Percentiles rank a stretch among this genome's conserved stretches.
Conservation (phyloP, 2,113 vertebrate species). For the Trinectes maculatus region DNA sequence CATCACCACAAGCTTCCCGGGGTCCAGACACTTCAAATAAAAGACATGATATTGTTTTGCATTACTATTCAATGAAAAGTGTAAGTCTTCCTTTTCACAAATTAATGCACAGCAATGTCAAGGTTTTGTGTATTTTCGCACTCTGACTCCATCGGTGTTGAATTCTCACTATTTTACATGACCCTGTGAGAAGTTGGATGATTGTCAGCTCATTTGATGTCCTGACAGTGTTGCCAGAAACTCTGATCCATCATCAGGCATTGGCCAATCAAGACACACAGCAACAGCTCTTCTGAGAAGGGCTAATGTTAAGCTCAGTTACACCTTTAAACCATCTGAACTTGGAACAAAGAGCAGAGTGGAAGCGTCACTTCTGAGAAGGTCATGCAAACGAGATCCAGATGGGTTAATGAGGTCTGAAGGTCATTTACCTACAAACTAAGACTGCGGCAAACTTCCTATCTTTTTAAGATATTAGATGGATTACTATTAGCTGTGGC, state of each 20-base stretch:
- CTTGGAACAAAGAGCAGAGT: constrained; percentile 50
- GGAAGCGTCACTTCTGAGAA: constrained; percentile 55
- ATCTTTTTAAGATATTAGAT: background rate
- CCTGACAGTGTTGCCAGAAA: constrained; percentile 37
- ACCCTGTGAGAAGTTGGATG: constrained; percentile 24
- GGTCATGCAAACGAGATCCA: constrained; percentile 12
- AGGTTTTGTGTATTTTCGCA: background rate
- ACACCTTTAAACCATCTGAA: constrained; percentile 63
- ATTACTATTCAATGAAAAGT: background rate
- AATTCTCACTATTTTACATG: constrained; percentile 2
- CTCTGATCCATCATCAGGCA: constrained; percentile 39
- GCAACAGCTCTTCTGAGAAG: constrained; percentile 66
- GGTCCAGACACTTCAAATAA: background rate
- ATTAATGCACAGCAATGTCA: background rate
- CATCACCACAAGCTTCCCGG: background rate
- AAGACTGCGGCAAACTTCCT: background rate
- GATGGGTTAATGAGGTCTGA: background rate
- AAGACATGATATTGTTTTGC: background rate
- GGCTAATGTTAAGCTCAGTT: constrained; percentile 44
- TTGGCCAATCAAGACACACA: constrained; percentile 31
- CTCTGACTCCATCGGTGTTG: background rate
- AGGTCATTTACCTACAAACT: background rate
- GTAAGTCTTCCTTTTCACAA: background rate
- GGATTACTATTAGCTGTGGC: background rate
- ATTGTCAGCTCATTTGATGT: constrained; percentile 33